A percentile compares a stretch with the other conserved stretches of the same genome.
These are phyloP conservation scores for Psittacula echo DNA, from an alignment of 2,797 vertebrate genomes.

Conservation along the genomic window DNA sequence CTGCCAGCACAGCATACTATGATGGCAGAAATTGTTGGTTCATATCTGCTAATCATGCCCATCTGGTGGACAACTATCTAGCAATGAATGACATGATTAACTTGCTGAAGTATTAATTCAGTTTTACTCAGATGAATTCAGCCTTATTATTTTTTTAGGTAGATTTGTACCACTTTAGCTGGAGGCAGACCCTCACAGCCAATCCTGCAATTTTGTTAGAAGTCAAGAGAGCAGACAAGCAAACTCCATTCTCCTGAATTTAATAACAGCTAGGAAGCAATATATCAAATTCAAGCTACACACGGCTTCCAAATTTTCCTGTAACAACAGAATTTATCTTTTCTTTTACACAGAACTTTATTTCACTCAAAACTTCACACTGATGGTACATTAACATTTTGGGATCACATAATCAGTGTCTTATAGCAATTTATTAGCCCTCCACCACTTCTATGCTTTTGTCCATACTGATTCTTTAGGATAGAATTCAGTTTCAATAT, in stretches of 20 bases:
- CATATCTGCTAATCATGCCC: background rate
- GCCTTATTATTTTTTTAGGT: background rate
- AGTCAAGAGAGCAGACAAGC: background rate
- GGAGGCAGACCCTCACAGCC: background rate
- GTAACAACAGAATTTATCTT: background rate
- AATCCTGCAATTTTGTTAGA: background rate
- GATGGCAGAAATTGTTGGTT: background rate
- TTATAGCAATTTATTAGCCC: background rate
- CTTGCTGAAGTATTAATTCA: background rate
- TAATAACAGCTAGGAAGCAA: background rate
- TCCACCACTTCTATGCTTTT: background rate
- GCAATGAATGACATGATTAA: background rate
- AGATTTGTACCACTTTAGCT: background rate
- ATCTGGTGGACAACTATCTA: background rate
- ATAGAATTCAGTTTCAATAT: background rate
- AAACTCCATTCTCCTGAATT: background rate
- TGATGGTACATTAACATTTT: background rate
- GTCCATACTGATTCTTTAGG: background rate
- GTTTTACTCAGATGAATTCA: background rate
- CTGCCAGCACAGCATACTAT: background rate
- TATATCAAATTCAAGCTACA: background rate
- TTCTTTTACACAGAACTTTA: background rate
- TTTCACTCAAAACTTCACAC: constrained; percentile 5
- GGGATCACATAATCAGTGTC: background rate
- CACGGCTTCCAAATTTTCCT: background rate